These are phyloP conservation scores for Drosophila aff. DNA, from an alignment of 1,140 invertebrate species.

Conservation along the genomic window DNA sequence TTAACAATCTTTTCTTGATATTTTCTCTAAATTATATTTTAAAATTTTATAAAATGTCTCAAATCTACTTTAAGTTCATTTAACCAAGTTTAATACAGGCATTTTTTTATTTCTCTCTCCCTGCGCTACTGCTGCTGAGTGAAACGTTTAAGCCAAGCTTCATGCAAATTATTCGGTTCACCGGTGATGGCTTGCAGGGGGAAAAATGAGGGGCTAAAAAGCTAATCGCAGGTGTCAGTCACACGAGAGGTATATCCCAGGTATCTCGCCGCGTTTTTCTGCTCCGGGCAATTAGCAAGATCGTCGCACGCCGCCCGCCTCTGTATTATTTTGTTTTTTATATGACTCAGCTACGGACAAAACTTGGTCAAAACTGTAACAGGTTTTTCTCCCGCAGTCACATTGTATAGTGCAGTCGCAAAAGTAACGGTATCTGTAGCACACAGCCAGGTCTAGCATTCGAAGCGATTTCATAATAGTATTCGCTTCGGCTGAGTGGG, in stretches of 20 bases:
- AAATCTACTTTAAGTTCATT: background rate
- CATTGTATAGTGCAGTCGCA: constrained; percentile 39
- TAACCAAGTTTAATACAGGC: background rate
- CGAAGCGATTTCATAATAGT: constrained; percentile 24
- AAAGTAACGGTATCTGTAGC: constrained; percentile 54
- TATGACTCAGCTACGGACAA: constrained; percentile 37
- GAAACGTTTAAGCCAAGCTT: constrained; percentile 64
- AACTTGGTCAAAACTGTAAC: constrained; percentile 53
- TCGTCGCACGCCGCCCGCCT: constrained; percentile 68
- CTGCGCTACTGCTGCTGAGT: constrained; percentile 11
- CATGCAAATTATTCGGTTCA: constrained; percentile 80
- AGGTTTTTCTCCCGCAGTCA: constrained; percentile 29
- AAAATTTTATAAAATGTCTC: background rate
- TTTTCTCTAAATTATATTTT: background rate
- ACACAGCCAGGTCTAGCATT: constrained; percentile 21
- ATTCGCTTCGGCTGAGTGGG: constrained; percentile 20
- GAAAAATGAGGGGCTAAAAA: constrained; percentile 31
- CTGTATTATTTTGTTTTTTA: constrained; percentile 11
- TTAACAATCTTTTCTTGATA: no score
- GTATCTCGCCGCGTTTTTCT: constrained; percentile 18
- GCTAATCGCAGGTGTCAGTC: constrained; percentile 80
- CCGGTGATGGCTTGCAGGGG: constrained; percentile 15
- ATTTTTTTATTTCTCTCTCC: background rate
- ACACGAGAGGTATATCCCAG: constrained; percentile 53
- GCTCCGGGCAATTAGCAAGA: constrained; percentile 64